Evolutionary conservation across 2,113 vertebrate genomes (phyloP).

Genomic region (Chaenogobius annularis): DNA sequence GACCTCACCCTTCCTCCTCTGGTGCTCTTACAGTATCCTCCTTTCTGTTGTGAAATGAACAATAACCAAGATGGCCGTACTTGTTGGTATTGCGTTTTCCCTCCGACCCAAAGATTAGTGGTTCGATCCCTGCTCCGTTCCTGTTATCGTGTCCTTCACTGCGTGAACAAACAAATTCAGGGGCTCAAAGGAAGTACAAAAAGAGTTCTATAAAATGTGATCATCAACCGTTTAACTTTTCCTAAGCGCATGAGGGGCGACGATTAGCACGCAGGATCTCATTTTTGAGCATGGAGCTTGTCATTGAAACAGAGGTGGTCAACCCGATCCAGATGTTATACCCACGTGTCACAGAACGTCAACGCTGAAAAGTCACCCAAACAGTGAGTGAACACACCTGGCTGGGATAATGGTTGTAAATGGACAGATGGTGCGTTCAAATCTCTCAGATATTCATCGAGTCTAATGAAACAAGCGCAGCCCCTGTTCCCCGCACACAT

Average conservation of each 20-base stretch:
- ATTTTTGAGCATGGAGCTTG: background rate
- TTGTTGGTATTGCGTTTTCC: too few relatives aligned
- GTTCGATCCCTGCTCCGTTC: too few relatives aligned
- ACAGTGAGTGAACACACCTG: slow-evolving; percentile 11
- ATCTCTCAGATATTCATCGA: slow-evolving; percentile 44
- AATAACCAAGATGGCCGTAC: too few relatives aligned
- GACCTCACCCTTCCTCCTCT: too few relatives aligned
- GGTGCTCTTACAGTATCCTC: too few relatives aligned
- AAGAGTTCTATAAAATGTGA: too few relatives aligned
- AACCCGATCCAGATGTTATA: background rate
- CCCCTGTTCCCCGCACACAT: slow-evolving; percentile 35
- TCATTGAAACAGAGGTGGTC: background rate
- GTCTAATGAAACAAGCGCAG: slow-evolving; percentile 47
- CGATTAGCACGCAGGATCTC: background rate
- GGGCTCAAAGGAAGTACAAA: too few relatives aligned
- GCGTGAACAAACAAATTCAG: too few relatives aligned
- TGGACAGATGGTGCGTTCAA: slow-evolving; percentile 34
- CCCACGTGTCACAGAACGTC: background rate
- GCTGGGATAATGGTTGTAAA: slow-evolving; percentile 11
- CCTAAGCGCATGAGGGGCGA: background rate
- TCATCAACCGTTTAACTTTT: background rate
- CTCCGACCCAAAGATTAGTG: too few relatives aligned
- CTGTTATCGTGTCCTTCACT: too few relatives aligned
- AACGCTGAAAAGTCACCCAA: background rate
- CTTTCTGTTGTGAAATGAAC: too few relatives aligned